Conservation (phyloP, 2,797 vertebrate species). For the Coranthus polyacanthus region DNA sequence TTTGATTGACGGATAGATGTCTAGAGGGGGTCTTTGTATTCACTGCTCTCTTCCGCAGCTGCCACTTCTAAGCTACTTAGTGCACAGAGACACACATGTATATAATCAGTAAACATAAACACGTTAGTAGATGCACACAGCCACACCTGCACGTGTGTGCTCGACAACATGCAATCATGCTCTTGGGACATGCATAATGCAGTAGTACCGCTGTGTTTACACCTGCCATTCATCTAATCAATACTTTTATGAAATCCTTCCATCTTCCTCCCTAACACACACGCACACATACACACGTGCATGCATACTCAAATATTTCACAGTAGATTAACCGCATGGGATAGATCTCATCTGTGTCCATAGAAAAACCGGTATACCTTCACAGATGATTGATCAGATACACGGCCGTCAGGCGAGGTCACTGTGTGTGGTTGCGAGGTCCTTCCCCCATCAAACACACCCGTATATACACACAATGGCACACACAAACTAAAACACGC, state of each 20-base stretch:
- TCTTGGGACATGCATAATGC: constrained; percentile 60
- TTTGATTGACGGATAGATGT: constrained; percentile 68
- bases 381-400: constrained; percentile 55
- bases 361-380: constrained; percentile 27
- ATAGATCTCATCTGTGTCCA: constrained; percentile 34
- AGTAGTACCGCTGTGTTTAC: constrained; percentile 50
- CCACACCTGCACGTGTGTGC: not conserved
- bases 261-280: not conserved
- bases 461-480: not conserved
- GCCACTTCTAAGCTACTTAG: constrained; percentile 55
- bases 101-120: constrained; percentile 38
- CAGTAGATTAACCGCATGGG: constrained; percentile 35
- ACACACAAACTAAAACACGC: constrained; percentile 42
- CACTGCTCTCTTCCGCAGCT: constrained; percentile 61
- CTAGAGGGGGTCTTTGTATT: constrained; percentile 63
- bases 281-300: constrained; percentile 15
- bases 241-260: constrained; percentile 60
- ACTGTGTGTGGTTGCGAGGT: not conserved
- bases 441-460: not conserved
- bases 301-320: constrained; percentile 29
- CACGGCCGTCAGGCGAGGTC: constrained; percentile 55
- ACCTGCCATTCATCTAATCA: constrained; percentile 52
- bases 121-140: constrained; percentile 13
- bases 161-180: constrained; percentile 23
- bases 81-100: constrained; percentile 21